A percentile compares a stretch with the other conserved stretches of the same genome.
Evolutionary conservation across 2,113 vertebrate species (phyloP).

Genomic region (Microtus oregoni): DNA sequence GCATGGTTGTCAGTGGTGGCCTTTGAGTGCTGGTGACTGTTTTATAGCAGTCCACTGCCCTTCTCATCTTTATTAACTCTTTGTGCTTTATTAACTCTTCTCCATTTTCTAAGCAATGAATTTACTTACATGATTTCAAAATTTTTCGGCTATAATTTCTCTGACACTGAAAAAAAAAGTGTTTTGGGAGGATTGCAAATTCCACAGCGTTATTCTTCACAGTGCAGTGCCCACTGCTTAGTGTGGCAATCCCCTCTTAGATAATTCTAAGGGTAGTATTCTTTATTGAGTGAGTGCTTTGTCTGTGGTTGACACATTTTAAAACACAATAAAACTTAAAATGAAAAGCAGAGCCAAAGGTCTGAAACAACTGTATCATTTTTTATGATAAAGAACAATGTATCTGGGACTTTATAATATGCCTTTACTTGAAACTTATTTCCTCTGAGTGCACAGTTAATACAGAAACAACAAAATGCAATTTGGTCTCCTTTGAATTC

Average conservation of each 20-base stretch:
- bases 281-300: conserved; percentile 62
- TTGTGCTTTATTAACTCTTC: background rate
- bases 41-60: background rate
- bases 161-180: background rate
- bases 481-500: conserved; percentile 42
- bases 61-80: background rate
- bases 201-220: conserved; percentile 1
- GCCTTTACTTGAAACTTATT: conserved; percentile 50
- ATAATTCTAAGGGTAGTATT: conserved; percentile 54
- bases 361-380: background rate
- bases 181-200: background rate
- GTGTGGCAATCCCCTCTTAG: background rate
- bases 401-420: background rate
- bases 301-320: background rate
- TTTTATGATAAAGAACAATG: background rate
- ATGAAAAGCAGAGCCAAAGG: conserved; percentile 23
- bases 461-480: conserved; percentile 4
- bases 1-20: too few species aligned
- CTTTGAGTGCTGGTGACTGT: background rate
- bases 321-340: conserved; percentile 45
- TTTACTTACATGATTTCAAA: background rate
- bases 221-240: background rate
- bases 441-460: background rate
- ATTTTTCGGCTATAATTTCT: conserved; percentile 36
- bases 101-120: background rate